phyloP scores from a whole-genome alignment of 2,888 invertebrate genomes.

The Cremastinae sp. region DNA sequence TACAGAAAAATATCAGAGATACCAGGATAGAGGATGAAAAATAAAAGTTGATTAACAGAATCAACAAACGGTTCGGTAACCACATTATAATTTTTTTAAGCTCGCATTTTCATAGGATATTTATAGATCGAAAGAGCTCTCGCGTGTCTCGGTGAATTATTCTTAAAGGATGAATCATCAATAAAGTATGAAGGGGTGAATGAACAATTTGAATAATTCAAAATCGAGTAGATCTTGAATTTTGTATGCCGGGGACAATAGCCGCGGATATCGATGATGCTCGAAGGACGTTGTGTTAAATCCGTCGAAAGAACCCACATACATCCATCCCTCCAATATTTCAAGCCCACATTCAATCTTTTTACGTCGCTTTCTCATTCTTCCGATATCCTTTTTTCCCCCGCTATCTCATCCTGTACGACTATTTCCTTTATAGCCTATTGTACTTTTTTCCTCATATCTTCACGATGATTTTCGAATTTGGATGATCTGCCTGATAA shows the following conservation, averaged over 20 bases:
- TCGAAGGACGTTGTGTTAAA: slow-evolving; percentile 11
- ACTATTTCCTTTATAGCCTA: neutral
- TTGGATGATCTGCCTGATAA: too few species aligned
- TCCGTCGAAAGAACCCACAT: neutral
- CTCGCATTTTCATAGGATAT: too few species aligned
- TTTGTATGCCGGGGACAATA: slow-evolving; percentile 18
- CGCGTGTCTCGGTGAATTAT: too few species aligned
- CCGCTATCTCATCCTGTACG: neutral
- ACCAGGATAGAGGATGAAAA: too few species aligned
- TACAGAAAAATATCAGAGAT: too few species aligned
- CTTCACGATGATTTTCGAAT: too few species aligned
- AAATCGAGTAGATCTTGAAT: slow-evolving; percentile 19
- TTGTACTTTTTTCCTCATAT: neutral
- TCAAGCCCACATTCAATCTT: slow-evolving; percentile 35
- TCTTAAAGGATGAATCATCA: too few species aligned
- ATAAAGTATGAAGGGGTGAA: neutral
- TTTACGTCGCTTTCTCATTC: slow-evolving; percentile 41
- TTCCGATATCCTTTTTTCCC: slow-evolving; percentile 5
- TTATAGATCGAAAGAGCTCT: too few species aligned
- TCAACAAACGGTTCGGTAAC: slow-evolving; percentile 3
- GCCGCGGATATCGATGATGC: slow-evolving; percentile 9
- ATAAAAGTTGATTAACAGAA: slow-evolving; percentile 1
- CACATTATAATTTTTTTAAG: too few species aligned
- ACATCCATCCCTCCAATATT: slow-evolving; percentile 12
- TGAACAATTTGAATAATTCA: slow-evolving; percentile 15